Conservation (phyloP, 2,888 invertebrate species). For the Parthenolecanium corni region DNA sequence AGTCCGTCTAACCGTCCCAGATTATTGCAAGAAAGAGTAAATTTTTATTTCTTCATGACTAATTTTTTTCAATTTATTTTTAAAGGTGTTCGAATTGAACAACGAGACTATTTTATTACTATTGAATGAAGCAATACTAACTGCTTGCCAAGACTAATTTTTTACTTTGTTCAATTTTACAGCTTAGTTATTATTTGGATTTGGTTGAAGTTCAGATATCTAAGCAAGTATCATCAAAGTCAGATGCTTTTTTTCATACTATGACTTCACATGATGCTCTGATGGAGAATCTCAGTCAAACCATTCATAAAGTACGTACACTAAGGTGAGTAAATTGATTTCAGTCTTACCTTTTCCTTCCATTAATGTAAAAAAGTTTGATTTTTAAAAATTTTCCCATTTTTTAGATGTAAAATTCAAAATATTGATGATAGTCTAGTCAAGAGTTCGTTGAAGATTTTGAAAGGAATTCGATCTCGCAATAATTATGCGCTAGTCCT, state of each 20-base stretch:
- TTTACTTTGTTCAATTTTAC: conserved; percentile 31
- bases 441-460: conserved; percentile 63
- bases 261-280: conserved; percentile 97
- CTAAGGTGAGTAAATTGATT: conserved; percentile 37
- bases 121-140: background rate
- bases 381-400: background rate
- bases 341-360: background rate
- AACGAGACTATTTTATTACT: too few relatives aligned
- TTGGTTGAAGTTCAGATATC: conserved; percentile 89
- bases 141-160: conserved; percentile 5
- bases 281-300: conserved; percentile 84
- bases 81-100: too few relatives aligned
- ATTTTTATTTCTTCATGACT: too few relatives aligned
- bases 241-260: conserved; percentile 93
- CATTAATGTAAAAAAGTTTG: background rate
- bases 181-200: conserved; percentile 86
- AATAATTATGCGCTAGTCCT: conserved; percentile 36
- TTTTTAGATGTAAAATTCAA: conserved; percentile 51
- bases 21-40: conserved; percentile 69
- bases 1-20: conserved; percentile 36
- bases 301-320: conserved; percentile 60
- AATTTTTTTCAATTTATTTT: too few relatives aligned
- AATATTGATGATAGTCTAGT: conserved; percentile 68
- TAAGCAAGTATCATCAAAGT: conserved; percentile 83
- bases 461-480: conserved; percentile 41